These are phyloP conservation scores for Bufotes viridis DNA, from an alignment of 2,797 vertebrate species.

Conservation along the genomic window DNA sequence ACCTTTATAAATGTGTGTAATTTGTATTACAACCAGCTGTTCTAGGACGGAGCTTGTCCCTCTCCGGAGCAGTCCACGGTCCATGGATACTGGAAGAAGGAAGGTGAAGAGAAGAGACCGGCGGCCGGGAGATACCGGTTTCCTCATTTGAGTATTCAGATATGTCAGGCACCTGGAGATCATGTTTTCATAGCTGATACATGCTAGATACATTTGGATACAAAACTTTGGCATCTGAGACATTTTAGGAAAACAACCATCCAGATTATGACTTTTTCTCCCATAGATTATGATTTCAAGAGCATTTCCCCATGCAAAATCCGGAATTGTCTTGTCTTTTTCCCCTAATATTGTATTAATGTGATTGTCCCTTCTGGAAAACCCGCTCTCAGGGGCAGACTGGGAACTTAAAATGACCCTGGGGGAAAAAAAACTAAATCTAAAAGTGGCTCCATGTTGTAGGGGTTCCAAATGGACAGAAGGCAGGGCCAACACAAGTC, in stretches of 20 bases:
- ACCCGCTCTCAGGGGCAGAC: too few species aligned
- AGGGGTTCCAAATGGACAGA: too few species aligned
- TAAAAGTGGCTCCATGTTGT: too few species aligned
- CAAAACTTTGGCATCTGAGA: neutral
- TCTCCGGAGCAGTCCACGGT: slow-evolving; percentile 4
- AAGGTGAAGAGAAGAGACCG: slow-evolving; percentile 33
- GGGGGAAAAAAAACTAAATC: too few species aligned
- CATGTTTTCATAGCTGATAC: slow-evolving; percentile 11
- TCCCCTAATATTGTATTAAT: too few species aligned
- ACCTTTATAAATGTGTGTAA: slow-evolving; percentile 53
- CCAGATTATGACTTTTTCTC: neutral
- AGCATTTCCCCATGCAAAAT: neutral
- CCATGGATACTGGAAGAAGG: slow-evolving; percentile 11
- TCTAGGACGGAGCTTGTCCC: slow-evolving; percentile 15
- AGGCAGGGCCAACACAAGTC: too few species aligned
- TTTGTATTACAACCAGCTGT: slow-evolving; percentile 56
- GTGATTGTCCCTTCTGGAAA: too few species aligned
- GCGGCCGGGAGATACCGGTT: slow-evolving; percentile 7
- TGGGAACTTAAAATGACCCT: too few species aligned
- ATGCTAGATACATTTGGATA: neutral
- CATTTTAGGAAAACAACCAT: neutral
- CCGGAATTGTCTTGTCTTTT: too few species aligned
- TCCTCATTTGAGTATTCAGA: slow-evolving; percentile 22
- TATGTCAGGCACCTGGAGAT: slow-evolving; percentile 25
- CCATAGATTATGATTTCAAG: neutral